Evolutionary conservation across 2,797 vertebrate genomes (phyloP), one percentile per base, ranked within the genome.

Genomic region (Naso thynnoides): DNA sequence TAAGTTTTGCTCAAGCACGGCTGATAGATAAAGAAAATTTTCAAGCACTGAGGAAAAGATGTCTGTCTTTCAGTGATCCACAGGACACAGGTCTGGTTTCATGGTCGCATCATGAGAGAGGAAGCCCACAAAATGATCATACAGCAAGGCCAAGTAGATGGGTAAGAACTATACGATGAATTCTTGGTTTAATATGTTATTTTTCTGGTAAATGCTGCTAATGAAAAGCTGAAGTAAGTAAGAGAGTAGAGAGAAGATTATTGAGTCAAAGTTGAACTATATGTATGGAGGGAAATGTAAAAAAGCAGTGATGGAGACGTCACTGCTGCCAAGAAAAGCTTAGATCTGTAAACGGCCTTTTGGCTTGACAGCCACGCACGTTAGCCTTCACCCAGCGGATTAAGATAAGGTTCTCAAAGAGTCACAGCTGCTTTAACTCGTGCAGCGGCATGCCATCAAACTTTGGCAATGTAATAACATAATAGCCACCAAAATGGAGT

Each of bases 31-130:
- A 3, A 44, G 15, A 5, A 39, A 11, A 21, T 27, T 8, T 1
- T 52, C 15, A 21, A 44, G 56, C 9, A 26, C 2, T 53, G 6
- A 57, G 4, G 61, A 9, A 42, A 9, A 71, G 47, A 24, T 41
- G 18, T 65, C 0, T 86, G 8, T 89, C 24, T 80, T 50, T 19
- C 88, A 99, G 98, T 97, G 86, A 99, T 99, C 83, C 98, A 99
- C 84, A 96, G 95, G 88, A 99, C 98, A 24, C 98, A 99, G 88
- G 94, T 98, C 49, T 99, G 98, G 98, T 99, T 99, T 88, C 98
- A 99, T 0, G 98, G 98, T 55, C 95, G 97, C 86, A 98, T 99
- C 88, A 95, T 98, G 90, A 94, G 98, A 89, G 98, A 99, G 83
- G 98, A 99, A 62, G 97, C 98, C 8, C 97, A 99, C 91, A 95